Conservation (phyloP, 2,797 vertebrate species). For the Parambassis ranga region DNA sequence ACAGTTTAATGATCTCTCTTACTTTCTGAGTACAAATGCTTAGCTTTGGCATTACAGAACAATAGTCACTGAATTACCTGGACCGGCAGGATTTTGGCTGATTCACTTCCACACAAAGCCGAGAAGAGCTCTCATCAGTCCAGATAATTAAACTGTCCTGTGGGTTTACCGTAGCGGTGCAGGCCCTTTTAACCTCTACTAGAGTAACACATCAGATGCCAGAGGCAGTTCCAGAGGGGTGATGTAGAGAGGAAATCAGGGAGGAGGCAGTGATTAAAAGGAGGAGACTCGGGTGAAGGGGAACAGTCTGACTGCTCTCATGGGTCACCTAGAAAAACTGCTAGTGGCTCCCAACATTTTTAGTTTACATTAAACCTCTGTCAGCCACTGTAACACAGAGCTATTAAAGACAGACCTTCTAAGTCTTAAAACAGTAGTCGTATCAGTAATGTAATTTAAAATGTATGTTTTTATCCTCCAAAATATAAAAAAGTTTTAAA, state of each 20-base stretch:
- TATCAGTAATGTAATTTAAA: background rate
- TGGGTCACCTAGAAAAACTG: conserved; percentile 67
- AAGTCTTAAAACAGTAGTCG: too few species aligned
- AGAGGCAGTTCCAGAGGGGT: background rate
- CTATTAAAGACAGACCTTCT: too few species aligned
- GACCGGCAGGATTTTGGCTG: too few species aligned
- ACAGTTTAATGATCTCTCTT: too few species aligned
- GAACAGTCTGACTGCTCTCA: conserved; percentile 35
- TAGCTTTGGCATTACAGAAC: too few species aligned
- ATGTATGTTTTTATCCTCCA: background rate
- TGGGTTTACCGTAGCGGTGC: background rate
- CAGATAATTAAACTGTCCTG: background rate
- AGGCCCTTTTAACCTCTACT: background rate
- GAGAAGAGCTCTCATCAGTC: conserved; percentile 2
- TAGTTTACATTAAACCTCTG: conserved; percentile 42
- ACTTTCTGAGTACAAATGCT: too few species aligned
- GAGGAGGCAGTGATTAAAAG: conserved; percentile 15
- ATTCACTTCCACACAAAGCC: background rate
- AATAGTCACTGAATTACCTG: too few species aligned
- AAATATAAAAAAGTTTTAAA: too few species aligned
- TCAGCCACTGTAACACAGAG: conserved; percentile 43
- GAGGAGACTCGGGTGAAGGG: conserved; percentile 19
- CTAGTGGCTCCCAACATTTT: conserved; percentile 27
- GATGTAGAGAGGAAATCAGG: background rate
- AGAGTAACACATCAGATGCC: background rate